Evolutionary conservation across 2,113 vertebrate genomes (phyloP).

Genomic region (Grus americana): DNA sequence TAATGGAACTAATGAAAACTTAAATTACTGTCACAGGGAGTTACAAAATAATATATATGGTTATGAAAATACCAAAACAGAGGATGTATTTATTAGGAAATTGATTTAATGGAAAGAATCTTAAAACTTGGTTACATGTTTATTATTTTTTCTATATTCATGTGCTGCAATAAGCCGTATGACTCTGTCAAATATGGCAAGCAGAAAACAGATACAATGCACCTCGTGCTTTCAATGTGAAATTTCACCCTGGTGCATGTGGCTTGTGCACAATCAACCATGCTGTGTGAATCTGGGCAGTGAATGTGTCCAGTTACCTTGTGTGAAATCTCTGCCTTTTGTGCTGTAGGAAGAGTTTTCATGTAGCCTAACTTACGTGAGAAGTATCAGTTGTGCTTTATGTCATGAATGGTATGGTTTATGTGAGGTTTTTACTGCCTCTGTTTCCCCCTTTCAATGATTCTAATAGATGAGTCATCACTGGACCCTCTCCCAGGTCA

Average conservation of each 20-base stretch:
- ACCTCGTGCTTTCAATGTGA: background rate
- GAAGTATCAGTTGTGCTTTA: background rate
- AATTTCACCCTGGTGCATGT: background rate
- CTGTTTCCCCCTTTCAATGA: background rate
- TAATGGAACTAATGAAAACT: background rate
- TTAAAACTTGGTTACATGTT: background rate
- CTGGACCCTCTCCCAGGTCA: background rate
- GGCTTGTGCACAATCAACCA: background rate
- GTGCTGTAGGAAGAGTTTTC: background rate
- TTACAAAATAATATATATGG: background rate
- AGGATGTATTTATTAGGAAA: background rate
- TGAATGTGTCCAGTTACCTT: background rate
- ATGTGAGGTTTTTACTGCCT: background rate
- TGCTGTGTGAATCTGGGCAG: background rate
- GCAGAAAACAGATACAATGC: background rate
- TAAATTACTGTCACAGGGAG: background rate
- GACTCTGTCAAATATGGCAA: background rate
- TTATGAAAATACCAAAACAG: background rate
- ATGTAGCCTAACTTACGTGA: background rate
- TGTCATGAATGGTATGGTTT: accelerated
- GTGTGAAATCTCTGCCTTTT: background rate
- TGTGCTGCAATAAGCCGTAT: background rate
- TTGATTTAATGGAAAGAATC: background rate
- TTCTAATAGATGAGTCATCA: background rate
- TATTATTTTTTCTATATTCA: background rate